These are phyloP conservation scores for Eledona agricola DNA, from an alignment of 2,888 invertebrate genomes.

Conservation along the genomic window DNA sequence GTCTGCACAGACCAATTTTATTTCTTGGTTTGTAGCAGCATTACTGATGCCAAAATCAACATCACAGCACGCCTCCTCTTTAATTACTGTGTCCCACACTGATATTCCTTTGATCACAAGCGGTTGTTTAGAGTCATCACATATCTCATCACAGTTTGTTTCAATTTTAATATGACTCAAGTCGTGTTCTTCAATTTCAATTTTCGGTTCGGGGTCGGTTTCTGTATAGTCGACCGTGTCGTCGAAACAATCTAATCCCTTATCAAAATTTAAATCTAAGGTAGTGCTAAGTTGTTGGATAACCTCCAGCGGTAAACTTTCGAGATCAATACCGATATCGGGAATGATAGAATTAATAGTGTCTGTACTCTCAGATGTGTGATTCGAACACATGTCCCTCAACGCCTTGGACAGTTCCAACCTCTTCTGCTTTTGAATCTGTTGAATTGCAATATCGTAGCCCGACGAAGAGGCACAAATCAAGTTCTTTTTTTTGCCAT, in stretches of 20 bases:
- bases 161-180: too few species aligned
- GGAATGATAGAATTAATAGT: slow-evolving; percentile 58
- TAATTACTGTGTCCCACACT: too few species aligned
- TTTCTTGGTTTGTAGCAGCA: too few species aligned
- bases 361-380: slow-evolving; percentile 47
- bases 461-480: slow-evolving; percentile 52
- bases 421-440: slow-evolving; percentile 57
- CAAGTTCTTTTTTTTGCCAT: slow-evolving; percentile 56
- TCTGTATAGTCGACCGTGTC: too few species aligned
- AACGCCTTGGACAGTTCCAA: slow-evolving; percentile 58
- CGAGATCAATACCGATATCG: slow-evolving; percentile 58
- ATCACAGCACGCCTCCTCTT: too few species aligned
- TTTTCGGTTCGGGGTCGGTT: slow-evolving; percentile 1
- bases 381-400: slow-evolving; percentile 53
- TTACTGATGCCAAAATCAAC: too few species aligned
- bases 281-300: slow-evolving; percentile 54
- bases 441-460: slow-evolving; percentile 56
- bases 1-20: too few species aligned
- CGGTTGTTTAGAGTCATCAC: too few species aligned
- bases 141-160: too few species aligned
- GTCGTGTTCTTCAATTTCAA: too few species aligned
- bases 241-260: too few species aligned
- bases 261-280: slow-evolving; percentile 46
- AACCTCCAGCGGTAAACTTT: slow-evolving; percentile 56
- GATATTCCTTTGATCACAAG: too few species aligned